Percentiles rank a stretch among this genome's conserved stretches.
These are phyloP conservation scores for Dasypolia templi DNA, from an alignment of 2,888 invertebrate genomes.

Conservation along the genomic window DNA sequence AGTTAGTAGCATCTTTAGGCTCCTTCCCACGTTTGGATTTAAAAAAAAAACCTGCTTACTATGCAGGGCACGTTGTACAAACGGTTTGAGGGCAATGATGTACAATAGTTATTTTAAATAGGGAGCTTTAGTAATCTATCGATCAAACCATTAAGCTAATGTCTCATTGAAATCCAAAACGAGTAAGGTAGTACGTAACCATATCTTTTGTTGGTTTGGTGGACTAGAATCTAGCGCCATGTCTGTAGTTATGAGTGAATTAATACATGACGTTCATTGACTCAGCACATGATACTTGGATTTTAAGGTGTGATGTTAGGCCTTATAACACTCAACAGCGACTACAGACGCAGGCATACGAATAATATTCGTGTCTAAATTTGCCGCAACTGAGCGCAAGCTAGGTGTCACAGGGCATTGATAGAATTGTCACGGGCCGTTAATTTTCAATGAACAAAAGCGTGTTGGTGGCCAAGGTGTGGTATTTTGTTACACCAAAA, in stretches of 20 bases:
- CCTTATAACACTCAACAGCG: no score
- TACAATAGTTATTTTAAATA: constrained; percentile 46
- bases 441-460: no score
- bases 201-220: neutral
- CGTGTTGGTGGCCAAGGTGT: no score
- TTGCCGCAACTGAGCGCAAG: neutral
- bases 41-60: constrained; percentile 10
- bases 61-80: constrained; percentile 25
- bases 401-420: neutral
- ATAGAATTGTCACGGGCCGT: neutral
- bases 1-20: constrained; percentile 20
- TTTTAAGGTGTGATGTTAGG: neutral
- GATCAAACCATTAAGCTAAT: constrained; percentile 41
- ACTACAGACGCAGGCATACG: neutral
- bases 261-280: neutral
- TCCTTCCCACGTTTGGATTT: constrained; percentile 1
- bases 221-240: neutral
- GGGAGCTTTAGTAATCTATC: constrained; percentile 30
- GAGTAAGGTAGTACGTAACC: constrained; percentile 28
- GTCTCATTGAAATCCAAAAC: constrained; percentile 56
- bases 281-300: neutral
- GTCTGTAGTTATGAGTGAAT: neutral
- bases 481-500: no score
- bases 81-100: constrained; percentile 13
- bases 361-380: neutral